Evolutionary conservation across 2,888 invertebrate genomes (phyloP).

Genomic region (Agrochola lychnidis): DNA sequence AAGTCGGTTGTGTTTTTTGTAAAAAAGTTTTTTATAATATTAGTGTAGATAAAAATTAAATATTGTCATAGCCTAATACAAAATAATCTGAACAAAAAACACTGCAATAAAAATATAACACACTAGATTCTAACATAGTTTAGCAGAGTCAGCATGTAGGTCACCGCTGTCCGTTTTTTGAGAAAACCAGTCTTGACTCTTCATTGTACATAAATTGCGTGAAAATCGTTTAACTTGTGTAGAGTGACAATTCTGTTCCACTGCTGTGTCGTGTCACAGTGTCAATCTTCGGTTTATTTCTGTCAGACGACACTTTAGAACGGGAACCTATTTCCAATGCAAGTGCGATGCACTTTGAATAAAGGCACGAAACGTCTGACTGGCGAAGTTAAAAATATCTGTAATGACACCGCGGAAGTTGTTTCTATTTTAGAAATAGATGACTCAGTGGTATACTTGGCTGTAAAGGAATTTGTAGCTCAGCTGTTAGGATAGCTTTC

Average conservation of each 20-base stretch:
- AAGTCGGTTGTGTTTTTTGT: too few species aligned
- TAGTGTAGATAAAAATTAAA: too few species aligned
- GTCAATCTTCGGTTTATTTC: constrained; percentile 71
- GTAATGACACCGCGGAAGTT: constrained; percentile 57
- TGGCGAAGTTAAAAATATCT: constrained; percentile 67
- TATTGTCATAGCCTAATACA: background rate
- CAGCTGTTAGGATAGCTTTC: constrained; percentile 11
- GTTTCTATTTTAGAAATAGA: constrained; percentile 49
- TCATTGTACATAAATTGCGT: constrained; percentile 4
- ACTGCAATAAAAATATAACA: background rate
- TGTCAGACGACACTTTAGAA: constrained; percentile 68
- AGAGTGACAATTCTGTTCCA: constrained; percentile 33
- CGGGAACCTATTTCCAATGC: constrained; percentile 77
- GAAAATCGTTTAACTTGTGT: background rate
- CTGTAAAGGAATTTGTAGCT: constrained; percentile 25
- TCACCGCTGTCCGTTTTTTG: background rate
- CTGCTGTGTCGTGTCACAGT: constrained; percentile 8
- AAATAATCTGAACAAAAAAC: background rate
- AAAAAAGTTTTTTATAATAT: too few species aligned
- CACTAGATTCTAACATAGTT: constrained; percentile 13
- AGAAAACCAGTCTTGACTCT: constrained; percentile 5
- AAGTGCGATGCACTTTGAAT: constrained; percentile 84
- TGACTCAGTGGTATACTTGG: constrained; percentile 33
- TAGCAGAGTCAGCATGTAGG: background rate
- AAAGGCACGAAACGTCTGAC: constrained; percentile 70